Base-by-base conservation (phyloP, 2,797 vertebrate genomes). In the Sebastes kiyomatsui region DNA sequence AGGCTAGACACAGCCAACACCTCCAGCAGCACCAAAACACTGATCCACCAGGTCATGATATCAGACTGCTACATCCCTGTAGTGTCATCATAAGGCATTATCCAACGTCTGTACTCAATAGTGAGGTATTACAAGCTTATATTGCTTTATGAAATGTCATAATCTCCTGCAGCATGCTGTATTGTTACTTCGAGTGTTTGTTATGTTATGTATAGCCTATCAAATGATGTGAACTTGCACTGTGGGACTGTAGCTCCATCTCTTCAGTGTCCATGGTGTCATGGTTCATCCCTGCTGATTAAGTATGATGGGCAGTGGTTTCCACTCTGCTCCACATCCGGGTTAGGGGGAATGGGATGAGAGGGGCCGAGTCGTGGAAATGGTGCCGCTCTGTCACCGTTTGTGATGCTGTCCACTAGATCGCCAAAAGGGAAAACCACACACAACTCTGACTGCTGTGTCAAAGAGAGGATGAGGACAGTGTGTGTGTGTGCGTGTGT, bases 301-400 rank as follows among this genome's bases (percentile, higher is more conserved):
- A 49, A 38, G 59, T 9, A 5, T 70, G 79, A 80, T 65, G 64
- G 23, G 35, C 65, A 69, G 67, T 42, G 76, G 75, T 77, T 81
- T 81, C 49, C 84, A 77, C 74, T 85, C 67, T 80, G 70, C 72
- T 83, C 61, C 75, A 67, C 71, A 82, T 77, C 73, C 55, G 7
- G 77, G 77, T 59, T 61, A 11, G 28, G 30, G 27, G 7, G 62
- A 11, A 46, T 38, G 56, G 72, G 56, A 71, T 54, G 75, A 70
- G 75, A 61, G 72, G 27, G 77, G 58, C 72, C 16, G 3, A 77
- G 70, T 73, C 4, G 28, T 61, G 46, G 82, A 90, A 86, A 85
- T 54, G 13, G 42, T 88, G 88, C 65, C 12, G 23, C 85, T 80
- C 84, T 69, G 88, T 75, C 88, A 89, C 71, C 20, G 74, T 87